A percentile compares a stretch with the other conserved stretches of the same genome.
phyloP scores from a whole-genome alignment of 2,113 vertebrate species.

The Fregetta grallaria region DNA sequence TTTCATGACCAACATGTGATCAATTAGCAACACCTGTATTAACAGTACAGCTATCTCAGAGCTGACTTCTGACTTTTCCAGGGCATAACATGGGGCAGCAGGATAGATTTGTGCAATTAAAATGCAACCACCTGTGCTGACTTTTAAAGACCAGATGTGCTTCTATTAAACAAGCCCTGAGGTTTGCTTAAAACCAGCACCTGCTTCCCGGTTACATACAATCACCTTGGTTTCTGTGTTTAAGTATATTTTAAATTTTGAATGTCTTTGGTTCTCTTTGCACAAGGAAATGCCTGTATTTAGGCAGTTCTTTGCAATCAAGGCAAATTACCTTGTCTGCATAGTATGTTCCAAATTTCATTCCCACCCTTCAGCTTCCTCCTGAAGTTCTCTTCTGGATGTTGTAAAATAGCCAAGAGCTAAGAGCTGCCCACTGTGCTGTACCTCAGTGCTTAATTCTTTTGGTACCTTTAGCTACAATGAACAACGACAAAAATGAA shows the following conservation, averaged over 20 bases:
- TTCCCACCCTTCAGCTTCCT: neutral
- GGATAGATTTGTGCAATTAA: slow-evolving; percentile 25
- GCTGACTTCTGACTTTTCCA: slow-evolving; percentile 16
- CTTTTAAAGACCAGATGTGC: slow-evolving; percentile 40
- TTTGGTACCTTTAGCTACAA: neutral
- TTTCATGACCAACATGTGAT: neutral
- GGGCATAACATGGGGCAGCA: neutral
- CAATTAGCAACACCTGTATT: neutral
- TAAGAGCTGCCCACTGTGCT: neutral
- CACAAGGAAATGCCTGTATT: neutral
- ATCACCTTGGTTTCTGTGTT: neutral
- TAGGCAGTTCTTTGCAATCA: neutral
- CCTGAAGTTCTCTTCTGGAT: neutral
- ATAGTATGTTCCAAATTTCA: neutral
- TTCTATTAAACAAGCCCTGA: slow-evolving; percentile 39
- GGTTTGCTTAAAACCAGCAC: slow-evolving; percentile 38
- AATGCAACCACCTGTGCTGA: slow-evolving; percentile 16
- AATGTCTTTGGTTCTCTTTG: neutral
- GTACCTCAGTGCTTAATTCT: neutral
- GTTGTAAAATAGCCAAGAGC: neutral
- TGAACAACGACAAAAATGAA: neutral
- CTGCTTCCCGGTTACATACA: neutral
- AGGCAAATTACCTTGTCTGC: neutral
- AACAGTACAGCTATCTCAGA: neutral
- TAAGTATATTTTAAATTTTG: neutral